A percentile compares a stretch with the other conserved stretches of the same genome.
Conservation (phyloP, 1,140 invertebrate species). For the Globodera ellingtonae region DNA sequence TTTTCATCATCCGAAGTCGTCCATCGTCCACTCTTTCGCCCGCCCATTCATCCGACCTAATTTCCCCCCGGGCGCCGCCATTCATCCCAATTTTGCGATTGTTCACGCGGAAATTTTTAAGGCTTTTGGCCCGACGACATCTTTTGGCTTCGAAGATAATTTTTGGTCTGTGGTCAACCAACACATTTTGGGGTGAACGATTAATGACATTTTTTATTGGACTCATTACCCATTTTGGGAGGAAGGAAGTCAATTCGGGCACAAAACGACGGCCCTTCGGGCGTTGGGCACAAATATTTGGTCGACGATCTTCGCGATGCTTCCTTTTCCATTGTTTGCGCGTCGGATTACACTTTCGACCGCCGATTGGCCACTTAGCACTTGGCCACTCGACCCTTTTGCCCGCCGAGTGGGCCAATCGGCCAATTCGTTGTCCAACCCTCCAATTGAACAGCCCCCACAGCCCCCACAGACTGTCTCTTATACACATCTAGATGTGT, state of each 20-base stretch:
- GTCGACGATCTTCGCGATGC: background rate
- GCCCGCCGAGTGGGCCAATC: background rate
- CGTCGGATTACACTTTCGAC: conserved; percentile 10
- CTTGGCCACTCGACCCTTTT: background rate
- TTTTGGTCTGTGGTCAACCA: background rate
- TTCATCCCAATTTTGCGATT: conserved; percentile 2
- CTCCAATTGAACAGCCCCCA: background rate
- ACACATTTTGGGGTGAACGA: background rate
- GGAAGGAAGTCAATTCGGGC: background rate
- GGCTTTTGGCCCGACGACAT: background rate
- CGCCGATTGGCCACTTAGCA: conserved; percentile 15
- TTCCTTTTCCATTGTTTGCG: background rate
- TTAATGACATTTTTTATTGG: background rate
- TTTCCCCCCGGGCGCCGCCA: background rate
- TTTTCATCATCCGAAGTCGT: background rate
- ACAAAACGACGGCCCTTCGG: background rate
- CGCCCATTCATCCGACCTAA: background rate
- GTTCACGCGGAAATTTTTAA: background rate
- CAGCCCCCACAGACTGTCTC: background rate
- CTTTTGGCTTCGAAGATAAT: background rate
- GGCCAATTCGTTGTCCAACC: background rate
- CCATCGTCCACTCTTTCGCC: no score
- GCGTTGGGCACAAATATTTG: background rate
- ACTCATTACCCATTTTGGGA: background rate
- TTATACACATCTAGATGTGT: no score